Base-by-base conservation (phyloP, 2,888 invertebrate genomes). In the Drosophila maculinotata region DNA sequence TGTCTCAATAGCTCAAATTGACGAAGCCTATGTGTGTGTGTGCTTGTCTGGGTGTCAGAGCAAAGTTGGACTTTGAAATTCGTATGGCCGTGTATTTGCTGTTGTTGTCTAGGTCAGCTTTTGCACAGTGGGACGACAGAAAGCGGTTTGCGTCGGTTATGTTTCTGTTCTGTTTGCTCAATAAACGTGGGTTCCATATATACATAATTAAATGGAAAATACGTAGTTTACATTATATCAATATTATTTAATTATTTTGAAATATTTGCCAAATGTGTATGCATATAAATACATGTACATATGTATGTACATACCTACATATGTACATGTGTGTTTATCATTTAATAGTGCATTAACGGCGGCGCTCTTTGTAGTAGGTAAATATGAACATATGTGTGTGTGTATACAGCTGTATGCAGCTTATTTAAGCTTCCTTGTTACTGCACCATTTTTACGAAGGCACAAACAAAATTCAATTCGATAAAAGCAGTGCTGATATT, bases 71-170 rank as follows among this genome's bases (percentile, higher is more conserved):
- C 2, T 20, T 12, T 8, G 1, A 8, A 10, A 1, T 41, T 42
- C 3, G 3, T 7, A 10, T 20, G 1, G 3, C 3, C 4, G 2
- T n/a, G 6, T 8, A 48, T n/a, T 4, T 15, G n/a, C 35, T 14
- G 1, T 10, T 25, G 15, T 62, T 56, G 62, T 0, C 52, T 3
- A 49, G 75, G 62, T 75, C 35, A 72, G 59, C 68, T 53, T 20
- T 15, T 15, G 5, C n/a, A 4, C 1, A 9, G 23, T 23, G n/a
- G 4, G 2, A 12, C n/a, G 4, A 2, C 9, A n/a, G 6, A n/a
- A 36, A 15, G 10, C 36, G 10, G 10, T 15, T 6, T 20, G 17
- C 10, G 14, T 44, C 12, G 30, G 44, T 26, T 42, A 15, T 20
- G 10, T 10, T 30, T 41, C 3, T 9, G 12, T 14, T 33, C n/a